Percentiles rank a stretch among this genome's conserved stretches.
Evolutionary conservation across 1,140 invertebrate genomes (phyloP).

Genomic region (Copidosoma floridanum): DNA sequence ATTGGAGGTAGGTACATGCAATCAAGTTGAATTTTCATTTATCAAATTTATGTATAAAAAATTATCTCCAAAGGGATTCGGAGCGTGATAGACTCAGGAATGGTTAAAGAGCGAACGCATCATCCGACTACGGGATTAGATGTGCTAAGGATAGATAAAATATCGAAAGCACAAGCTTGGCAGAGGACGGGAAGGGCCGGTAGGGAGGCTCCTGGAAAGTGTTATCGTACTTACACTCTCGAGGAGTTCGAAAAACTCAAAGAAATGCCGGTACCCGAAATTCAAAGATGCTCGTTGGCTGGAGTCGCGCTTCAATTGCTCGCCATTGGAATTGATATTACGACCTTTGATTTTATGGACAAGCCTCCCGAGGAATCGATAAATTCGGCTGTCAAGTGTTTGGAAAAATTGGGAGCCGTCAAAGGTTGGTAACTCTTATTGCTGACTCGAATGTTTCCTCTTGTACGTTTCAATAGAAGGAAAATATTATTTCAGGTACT

Average conservation of each 20-base stretch:
- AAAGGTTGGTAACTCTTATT: no score
- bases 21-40: not conserved
- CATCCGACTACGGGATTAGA: constrained; percentile 83
- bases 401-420: constrained; percentile 75
- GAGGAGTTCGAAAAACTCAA: constrained; percentile 70
- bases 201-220: constrained; percentile 77
- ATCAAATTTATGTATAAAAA: no score
- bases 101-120: constrained; percentile 85
- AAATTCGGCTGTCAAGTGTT: constrained; percentile 65
- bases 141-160: constrained; percentile 74
- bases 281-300: constrained; percentile 75
- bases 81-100: constrained; percentile 92
- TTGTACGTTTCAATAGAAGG: no score
- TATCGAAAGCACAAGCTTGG: constrained; percentile 90
- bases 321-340: constrained; percentile 78
- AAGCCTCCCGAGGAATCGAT: constrained; percentile 74
- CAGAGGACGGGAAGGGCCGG: constrained; percentile 90
- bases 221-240: constrained; percentile 81
- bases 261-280: constrained; percentile 80
- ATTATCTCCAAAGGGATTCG: constrained; percentile 70
- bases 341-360: constrained; percentile 90
- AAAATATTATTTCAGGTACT: constrained; percentile 37
- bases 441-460: no score
- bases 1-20: constrained; percentile 63
- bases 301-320: constrained; percentile 80